Evolutionary conservation across 35 echinoderm and acorn worm genomes (phyloP).

Genomic region (Heliocidaris tuberculata): DNA sequence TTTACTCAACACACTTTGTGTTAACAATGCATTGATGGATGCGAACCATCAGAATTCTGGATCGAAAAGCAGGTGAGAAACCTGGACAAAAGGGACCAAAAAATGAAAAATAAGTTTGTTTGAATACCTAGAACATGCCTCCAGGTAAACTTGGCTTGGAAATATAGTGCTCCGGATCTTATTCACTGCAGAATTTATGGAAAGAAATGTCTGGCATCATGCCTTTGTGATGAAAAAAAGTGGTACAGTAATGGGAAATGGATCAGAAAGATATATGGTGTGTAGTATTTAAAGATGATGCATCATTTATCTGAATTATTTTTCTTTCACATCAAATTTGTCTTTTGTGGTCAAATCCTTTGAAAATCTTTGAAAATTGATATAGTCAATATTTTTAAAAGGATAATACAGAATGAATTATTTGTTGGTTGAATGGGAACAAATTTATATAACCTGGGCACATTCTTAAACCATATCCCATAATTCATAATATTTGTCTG

Average conservation of each 20-base stretch:
- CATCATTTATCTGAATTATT: background rate
- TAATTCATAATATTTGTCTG: slow-evolving; percentile 5
- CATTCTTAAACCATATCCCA: background rate
- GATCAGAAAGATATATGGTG: background rate
- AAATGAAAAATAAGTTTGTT: slow-evolving; percentile 19
- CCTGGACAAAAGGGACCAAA: background rate
- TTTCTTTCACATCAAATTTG: background rate
- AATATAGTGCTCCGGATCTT: background rate
- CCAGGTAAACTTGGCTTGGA: background rate
- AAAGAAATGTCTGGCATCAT: no score
- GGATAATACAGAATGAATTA: background rate
- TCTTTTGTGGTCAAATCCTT: background rate
- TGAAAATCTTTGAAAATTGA: background rate
- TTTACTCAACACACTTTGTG: background rate
- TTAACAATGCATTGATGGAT: background rate
- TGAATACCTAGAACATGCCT: background rate
- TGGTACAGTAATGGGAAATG: no score
- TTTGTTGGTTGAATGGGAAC: background rate
- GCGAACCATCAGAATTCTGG: background rate
- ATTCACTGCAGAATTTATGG: background rate
- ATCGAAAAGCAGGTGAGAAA: background rate
- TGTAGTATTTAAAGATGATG: background rate
- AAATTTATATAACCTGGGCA: background rate
- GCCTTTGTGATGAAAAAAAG: no score
- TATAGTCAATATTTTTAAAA: background rate